phyloP scores from a whole-genome alignment of 2,113 vertebrate genomes.

The Pungitius pungitius region DNA sequence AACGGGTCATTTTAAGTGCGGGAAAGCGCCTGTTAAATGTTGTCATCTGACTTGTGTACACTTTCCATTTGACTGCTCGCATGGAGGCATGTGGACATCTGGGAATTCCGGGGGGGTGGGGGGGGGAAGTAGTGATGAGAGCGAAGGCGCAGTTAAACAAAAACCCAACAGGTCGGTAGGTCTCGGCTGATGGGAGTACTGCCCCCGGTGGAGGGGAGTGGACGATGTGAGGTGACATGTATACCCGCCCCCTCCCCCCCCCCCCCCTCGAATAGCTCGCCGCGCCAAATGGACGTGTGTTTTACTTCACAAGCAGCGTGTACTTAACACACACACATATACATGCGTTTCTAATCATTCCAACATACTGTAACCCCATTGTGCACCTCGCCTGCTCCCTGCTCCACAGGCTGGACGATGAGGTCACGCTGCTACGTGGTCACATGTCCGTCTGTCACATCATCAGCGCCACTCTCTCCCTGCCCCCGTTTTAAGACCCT shows the following conservation, averaged over 20 bases:
- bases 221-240: no score
- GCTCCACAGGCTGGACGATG: conserved; percentile 55
- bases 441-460: conserved; percentile 69
- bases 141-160: conserved; percentile 32
- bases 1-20: conserved; percentile 24
- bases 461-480: conserved; percentile 55
- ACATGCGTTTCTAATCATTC: neutral
- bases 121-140: conserved; percentile 48
- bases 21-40: conserved; percentile 3
- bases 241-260: no score
- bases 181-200: no score
- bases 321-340: conserved; percentile 15
- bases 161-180: conserved; percentile 32
- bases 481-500: conserved; percentile 46
- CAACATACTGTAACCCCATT: neutral
- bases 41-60: conserved; percentile 13
- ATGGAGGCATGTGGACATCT: conserved; percentile 24
- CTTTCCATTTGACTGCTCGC: conserved; percentile 19
- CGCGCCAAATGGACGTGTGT: no score
- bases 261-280: no score
- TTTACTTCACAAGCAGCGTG: no score
- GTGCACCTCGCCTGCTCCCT: conserved; percentile 35
- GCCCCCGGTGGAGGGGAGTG: no score
- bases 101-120: conserved; percentile 35
- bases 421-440: conserved; percentile 73